Base-by-base conservation (phyloP, 2,113 vertebrate species). In the Oophaga pumilio region DNA sequence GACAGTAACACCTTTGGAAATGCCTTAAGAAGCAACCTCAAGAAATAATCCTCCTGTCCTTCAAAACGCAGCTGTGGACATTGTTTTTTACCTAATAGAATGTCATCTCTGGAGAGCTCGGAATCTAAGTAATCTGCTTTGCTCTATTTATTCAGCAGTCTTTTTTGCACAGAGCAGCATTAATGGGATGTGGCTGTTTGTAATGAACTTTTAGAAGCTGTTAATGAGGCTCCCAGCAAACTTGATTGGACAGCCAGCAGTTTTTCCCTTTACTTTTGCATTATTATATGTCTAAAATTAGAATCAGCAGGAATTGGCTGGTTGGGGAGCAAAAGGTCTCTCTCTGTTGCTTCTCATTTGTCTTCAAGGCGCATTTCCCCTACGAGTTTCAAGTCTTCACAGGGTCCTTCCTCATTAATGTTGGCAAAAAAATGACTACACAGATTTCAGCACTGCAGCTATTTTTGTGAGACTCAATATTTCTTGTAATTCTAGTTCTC, bases 181-280 rank as follows among this genome's bases (percentile, higher is more conserved):
- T 82, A 82, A 87, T 87, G 68, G 86, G 28, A 87, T 82, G 79
- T 87, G 68, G 79, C 86, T 87, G 86, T 59, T 87, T 82, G 43
- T 87, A 81, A 87, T 87, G 79, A 82, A 87, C 78, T 87, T 87
- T 87, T 87, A 87, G 66, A 82, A 87, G 86, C 56, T 52, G 78
- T 82, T 87, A 87, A 82, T 87, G 79, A 82, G 79, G 78, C 86
- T 82, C 66, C 86, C 26, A 64, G 68, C 33, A 82, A 87, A 87
- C 79, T 28, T 82, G 78, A 82, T 82, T 87, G 86, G 82, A 76
- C 28, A 76, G 86, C 86, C 69, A 87, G 86, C 86, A 87, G 79
- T 71, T 87, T 87, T 87, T 76, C 56, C 43, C 78, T 76, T 62
- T 43, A 82, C 86, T 87, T 62, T 87, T 87, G 33, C 86, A 87